Conservation (phyloP, 2,888 invertebrate species). For the Siphonodentalium dalli region DNA sequence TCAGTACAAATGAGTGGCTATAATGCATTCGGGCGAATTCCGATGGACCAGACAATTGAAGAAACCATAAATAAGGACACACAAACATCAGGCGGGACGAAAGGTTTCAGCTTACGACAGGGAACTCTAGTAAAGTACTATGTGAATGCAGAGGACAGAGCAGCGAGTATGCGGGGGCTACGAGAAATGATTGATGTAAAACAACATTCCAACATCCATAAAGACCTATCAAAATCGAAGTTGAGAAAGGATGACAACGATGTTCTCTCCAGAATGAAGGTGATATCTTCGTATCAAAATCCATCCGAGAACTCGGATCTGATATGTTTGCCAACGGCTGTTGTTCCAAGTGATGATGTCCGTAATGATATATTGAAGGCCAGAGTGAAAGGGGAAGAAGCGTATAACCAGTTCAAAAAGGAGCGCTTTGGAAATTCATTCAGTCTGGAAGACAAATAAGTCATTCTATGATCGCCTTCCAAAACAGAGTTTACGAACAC, state of each 20-base stretch:
- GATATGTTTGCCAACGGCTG: conserved; percentile 17
- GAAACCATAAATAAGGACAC: conserved; percentile 9
- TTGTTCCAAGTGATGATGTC: conserved; percentile 17
- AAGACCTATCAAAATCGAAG: conserved; percentile 14
- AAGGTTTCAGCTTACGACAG: conserved; percentile 12
- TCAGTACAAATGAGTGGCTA: neutral
- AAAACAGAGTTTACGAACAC: conserved; percentile 28
- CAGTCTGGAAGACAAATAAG: conserved; percentile 12
- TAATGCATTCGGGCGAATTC: conserved; percentile 1
- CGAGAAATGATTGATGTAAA: neutral
- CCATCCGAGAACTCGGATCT: conserved; percentile 13
- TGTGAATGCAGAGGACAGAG: conserved; percentile 1
- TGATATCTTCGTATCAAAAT: conserved; percentile 15
- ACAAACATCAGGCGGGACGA: conserved; percentile 13
- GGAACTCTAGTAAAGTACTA: conserved; percentile 8
- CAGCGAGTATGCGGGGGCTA: neutral
- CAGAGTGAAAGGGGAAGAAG: conserved; percentile 16
- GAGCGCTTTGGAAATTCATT: conserved; percentile 22
- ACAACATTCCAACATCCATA: conserved; percentile 7
- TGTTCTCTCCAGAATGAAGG: conserved; percentile 6
- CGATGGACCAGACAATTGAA: too few relatives aligned
- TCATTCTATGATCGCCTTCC: conserved; percentile 29
- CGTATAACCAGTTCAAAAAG: conserved; percentile 25
- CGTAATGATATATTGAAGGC: conserved; percentile 21
- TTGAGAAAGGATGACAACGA: conserved; percentile 24